Evolutionary conservation across 2,888 invertebrate species (phyloP).

Genomic region (Eupeodes luniger): DNA sequence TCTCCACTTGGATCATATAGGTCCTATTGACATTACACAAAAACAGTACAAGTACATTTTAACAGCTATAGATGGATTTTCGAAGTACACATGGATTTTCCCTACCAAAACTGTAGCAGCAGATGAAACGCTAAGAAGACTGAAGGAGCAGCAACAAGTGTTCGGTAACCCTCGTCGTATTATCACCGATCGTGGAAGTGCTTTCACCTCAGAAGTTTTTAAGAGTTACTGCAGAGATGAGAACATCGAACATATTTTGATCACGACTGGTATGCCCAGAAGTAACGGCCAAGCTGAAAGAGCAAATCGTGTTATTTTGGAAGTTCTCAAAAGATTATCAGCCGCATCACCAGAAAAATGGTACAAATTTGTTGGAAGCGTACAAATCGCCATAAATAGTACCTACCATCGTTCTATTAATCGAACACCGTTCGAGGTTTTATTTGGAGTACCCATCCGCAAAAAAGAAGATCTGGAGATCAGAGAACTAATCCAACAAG

Average conservation of each 20-base stretch:
- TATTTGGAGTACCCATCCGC: slow-evolving; percentile 25
- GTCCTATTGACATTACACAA: no score
- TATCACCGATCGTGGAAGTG: slow-evolving; percentile 80
- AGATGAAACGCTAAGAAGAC: slow-evolving; percentile 78
- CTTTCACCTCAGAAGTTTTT: slow-evolving; percentile 79
- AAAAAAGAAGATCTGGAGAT: slow-evolving; percentile 29
- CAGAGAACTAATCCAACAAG: neutral
- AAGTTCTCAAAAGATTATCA: slow-evolving; percentile 5
- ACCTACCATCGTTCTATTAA: neutral
- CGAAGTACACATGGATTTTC: slow-evolving; percentile 80
- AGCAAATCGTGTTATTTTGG: neutral
- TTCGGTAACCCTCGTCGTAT: slow-evolving; percentile 79
- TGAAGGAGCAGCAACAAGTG: slow-evolving; percentile 77
- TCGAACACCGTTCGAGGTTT: slow-evolving; percentile 25
- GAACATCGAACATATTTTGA: slow-evolving; percentile 18
- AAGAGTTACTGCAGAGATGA: slow-evolving; percentile 47
- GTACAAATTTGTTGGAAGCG: slow-evolving; percentile 7
- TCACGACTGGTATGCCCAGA: neutral
- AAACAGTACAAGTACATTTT: no score
- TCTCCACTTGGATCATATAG: no score
- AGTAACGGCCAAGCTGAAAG: slow-evolving; percentile 8
- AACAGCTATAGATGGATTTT: slow-evolving; percentile 77
- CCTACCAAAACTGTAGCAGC: slow-evolving; percentile 77
- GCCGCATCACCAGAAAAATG: slow-evolving; percentile 6
- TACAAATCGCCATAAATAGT: slow-evolving; percentile 14